phyloP scores from a whole-genome alignment of 1,140 invertebrate species.

The Cyclina sinensis region DNA sequence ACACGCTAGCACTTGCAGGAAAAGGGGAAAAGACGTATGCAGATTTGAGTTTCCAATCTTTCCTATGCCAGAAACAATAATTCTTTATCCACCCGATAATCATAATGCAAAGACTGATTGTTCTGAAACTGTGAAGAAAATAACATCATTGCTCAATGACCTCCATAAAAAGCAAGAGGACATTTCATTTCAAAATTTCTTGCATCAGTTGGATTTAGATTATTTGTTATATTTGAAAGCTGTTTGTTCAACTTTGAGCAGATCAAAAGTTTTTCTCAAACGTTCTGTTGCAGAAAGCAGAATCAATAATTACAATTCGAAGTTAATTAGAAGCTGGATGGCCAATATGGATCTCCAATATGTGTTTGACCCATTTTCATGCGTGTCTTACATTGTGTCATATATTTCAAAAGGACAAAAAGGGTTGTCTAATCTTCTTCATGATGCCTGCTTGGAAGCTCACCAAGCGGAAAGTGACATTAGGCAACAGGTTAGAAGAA shows the following conservation, averaged over 20 bases:
- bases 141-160: no score
- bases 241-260: not conserved
- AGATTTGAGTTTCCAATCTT: slow-evolving; percentile 65
- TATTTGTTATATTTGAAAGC: not conserved
- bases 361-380: slow-evolving; percentile 48
- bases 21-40: slow-evolving; percentile 29
- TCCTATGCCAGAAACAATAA: slow-evolving; percentile 61
- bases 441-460: slow-evolving; percentile 31
- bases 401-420: slow-evolving; percentile 53
- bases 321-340: slow-evolving; percentile 22
- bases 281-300: slow-evolving; percentile 44
- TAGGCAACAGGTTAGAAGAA: slow-evolving; percentile 7
- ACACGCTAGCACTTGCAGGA: slow-evolving; percentile 66
- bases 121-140: no score
- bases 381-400: slow-evolving; percentile 38
- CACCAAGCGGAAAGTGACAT: slow-evolving; percentile 42
- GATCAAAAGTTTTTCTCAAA: slow-evolving; percentile 11
- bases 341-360: slow-evolving; percentile 65
- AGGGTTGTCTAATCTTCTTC: slow-evolving; percentile 22
- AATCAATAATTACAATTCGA: slow-evolving; percentile 61
- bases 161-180: no score
- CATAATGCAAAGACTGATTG: not conserved
- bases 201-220: not conserved
- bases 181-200: no score
- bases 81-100: slow-evolving; percentile 33